A percentile compares a stretch with the other conserved stretches of the same genome.
Conservation (phyloP, 2,113 vertebrate genomes). For the Oophaga pumilio region DNA sequence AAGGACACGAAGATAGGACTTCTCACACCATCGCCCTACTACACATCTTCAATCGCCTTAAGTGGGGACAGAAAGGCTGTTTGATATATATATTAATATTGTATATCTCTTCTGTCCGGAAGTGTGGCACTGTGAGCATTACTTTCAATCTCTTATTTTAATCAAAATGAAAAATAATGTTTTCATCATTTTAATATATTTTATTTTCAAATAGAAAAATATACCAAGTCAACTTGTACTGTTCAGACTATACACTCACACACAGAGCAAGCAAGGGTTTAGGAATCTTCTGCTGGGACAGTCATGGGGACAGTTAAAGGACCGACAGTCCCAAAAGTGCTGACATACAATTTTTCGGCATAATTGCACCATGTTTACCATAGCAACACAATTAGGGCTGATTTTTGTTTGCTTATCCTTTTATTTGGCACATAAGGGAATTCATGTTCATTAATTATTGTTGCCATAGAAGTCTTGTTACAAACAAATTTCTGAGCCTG, state of each 20-base stretch:
- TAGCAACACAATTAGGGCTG: slow-evolving; percentile 15
- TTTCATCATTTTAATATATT: slow-evolving; percentile 42
- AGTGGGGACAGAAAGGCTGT: too few species aligned
- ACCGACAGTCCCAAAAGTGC: slow-evolving; percentile 36
- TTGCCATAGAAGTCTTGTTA: not conserved
- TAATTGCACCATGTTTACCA: not conserved
- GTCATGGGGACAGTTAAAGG: not conserved
- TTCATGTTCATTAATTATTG: not conserved
- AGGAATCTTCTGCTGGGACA: slow-evolving; percentile 22
- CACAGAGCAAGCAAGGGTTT: slow-evolving; percentile 52
- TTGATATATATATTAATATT: too few species aligned
- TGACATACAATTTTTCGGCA: slow-evolving; percentile 21
- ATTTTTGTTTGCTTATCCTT: not conserved
- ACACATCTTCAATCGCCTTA: too few species aligned
- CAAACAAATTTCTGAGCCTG: not conserved
- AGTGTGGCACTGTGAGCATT: not conserved
- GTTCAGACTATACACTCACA: slow-evolving; percentile 62
- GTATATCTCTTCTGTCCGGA: not conserved
- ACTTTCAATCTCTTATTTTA: not conserved
- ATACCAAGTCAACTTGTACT: slow-evolving; percentile 64
- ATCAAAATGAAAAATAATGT: slow-evolving; percentile 18
- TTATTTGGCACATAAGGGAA: slow-evolving; percentile 23
- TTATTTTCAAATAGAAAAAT: slow-evolving; percentile 70
- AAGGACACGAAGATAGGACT: too few species aligned
- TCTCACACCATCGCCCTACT: too few species aligned